Evolutionary conservation across 92 coral and sea anemone species (phyloP).

Genomic region (Umimayanthus kanabou): DNA sequence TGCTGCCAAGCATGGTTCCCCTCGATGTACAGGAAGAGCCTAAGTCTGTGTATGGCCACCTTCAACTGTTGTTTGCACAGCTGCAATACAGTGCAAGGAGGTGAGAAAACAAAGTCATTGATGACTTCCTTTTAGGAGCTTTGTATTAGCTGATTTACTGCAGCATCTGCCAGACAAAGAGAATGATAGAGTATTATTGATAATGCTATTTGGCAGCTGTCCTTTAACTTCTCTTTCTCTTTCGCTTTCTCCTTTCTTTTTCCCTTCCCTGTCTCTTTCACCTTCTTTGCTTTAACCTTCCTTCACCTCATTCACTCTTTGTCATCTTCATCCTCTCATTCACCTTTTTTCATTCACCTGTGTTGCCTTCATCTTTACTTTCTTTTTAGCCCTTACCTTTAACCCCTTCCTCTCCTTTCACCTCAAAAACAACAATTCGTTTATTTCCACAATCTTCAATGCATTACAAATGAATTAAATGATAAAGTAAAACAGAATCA

Average conservation of each 20-base stretch:
- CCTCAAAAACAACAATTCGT: no score
- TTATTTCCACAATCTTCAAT: no score
- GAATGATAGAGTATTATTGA: background rate
- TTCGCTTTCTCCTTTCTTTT: no score
- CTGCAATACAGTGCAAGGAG: conserved; percentile 91
- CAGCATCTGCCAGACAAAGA: background rate
- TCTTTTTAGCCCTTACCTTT: no score
- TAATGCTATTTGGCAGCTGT: no score
- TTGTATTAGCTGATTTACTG: background rate
- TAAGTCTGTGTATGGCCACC: conserved; percentile 84
- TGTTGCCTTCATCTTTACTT: background rate
- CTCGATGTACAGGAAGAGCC: conserved; percentile 66
- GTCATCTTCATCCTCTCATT: background rate
- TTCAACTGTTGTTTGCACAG: conserved; percentile 92
- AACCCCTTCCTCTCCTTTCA: background rate
- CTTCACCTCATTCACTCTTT: background rate
- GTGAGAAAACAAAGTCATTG: conserved; percentile 35
- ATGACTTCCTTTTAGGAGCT: background rate
- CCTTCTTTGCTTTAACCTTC: background rate
- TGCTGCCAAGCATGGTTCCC: conserved; percentile 59
- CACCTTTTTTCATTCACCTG: background rate
- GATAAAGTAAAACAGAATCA: no score
- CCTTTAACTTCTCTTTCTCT: background rate
- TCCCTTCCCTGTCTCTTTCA: background rate
- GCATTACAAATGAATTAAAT: no score